phyloP scores from a whole-genome alignment of 92 coral and sea anemone genomes.

The Palythoa grandis region DNA sequence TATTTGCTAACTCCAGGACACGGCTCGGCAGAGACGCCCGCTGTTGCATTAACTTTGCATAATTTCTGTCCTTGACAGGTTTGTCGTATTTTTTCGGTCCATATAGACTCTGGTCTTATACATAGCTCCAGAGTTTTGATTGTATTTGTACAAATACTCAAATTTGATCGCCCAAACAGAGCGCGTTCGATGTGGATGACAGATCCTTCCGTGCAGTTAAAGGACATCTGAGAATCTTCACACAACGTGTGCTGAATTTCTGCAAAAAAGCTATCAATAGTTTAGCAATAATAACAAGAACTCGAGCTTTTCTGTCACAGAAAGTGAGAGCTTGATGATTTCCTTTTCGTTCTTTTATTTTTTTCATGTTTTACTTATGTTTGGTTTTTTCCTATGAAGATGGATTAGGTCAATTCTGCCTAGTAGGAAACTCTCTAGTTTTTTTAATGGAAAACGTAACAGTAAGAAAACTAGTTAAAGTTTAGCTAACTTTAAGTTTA shows the following conservation, averaged over 20 bases:
- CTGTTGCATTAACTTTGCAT: conserved; percentile 1
- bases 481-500: too few species aligned
- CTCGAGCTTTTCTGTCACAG: too few species aligned
- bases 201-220: neutral
- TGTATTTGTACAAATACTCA: neutral
- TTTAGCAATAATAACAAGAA: too few species aligned
- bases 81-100: neutral
- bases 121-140: neutral
- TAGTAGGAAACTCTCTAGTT: too few species aligned
- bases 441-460: too few species aligned
- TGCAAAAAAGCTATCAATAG: neutral
- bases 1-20: conserved; percentile 22
- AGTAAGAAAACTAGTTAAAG: too few species aligned
- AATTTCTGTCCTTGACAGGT: conserved; percentile 18
- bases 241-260: neutral
- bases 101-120: neutral
- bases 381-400: too few species aligned
- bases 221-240: neutral
- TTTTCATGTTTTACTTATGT: too few species aligned
- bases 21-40: neutral
- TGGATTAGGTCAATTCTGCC: too few species aligned
- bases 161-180: neutral
- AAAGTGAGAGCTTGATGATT: too few species aligned
- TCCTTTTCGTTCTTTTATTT: too few species aligned
- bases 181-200: conserved; percentile 6